Evolutionary conservation across 2,113 vertebrate species (phyloP).

Genomic region (Sinocyclocheilus anophthalmus): DNA sequence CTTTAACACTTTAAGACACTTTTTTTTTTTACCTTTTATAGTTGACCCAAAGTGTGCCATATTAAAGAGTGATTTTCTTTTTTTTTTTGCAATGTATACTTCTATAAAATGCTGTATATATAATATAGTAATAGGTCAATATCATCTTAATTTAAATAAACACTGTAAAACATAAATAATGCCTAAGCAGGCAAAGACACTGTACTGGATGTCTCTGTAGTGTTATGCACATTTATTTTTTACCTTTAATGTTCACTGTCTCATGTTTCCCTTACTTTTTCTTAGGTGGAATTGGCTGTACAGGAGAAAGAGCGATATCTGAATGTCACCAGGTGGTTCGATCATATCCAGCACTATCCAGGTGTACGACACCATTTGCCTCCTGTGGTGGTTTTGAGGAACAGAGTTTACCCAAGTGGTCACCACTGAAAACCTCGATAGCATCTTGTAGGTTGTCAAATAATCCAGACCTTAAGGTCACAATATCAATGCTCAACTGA

Average conservation of each 20-base stretch:
- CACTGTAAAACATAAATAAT: neutral
- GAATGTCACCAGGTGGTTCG: constrained; percentile 94
- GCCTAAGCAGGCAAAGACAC: neutral
- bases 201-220: neutral
- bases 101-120: too few species aligned
- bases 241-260: neutral
- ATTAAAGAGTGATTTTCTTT: too few species aligned
- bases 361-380: constrained; percentile 87
- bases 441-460: neutral
- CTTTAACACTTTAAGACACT: too few species aligned
- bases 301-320: constrained; percentile 92
- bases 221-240: neutral
- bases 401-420: constrained; percentile 85
- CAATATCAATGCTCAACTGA: neutral
- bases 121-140: neutral
- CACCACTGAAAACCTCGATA: constrained; percentile 77
- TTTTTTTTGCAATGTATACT: too few species aligned
- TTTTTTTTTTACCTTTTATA: too few species aligned
- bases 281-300: constrained; percentile 85
- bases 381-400: constrained; percentile 85
- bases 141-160: neutral
- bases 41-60: too few species aligned
- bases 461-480: neutral
- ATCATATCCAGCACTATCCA: constrained; percentile 91
- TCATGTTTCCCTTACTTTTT: constrained; percentile 13